A percentile compares a stretch with the other conserved stretches of the same genome.
Evolutionary conservation across 2,888 invertebrate species (phyloP).

Genomic region (Diaperis boleti): DNA sequence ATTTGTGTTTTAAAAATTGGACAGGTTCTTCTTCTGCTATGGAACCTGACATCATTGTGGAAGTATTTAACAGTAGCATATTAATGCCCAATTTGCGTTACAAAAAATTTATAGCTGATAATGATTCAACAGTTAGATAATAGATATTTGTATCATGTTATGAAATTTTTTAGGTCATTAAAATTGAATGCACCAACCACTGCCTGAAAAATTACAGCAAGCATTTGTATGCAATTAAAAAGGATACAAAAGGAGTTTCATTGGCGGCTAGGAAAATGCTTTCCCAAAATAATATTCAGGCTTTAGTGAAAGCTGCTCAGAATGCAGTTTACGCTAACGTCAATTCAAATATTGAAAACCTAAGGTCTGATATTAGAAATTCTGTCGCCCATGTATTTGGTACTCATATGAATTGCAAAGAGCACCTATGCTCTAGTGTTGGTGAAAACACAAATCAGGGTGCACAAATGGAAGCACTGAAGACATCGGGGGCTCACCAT

Average conservation of each 20-base stretch:
- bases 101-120: too few relatives aligned
- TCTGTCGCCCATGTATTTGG: conserved; percentile 8
- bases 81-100: not conserved
- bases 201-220: conserved; percentile 47
- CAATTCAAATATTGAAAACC: not conserved
- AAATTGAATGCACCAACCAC: conserved; percentile 44
- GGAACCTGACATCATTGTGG: not conserved
- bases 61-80: not conserved
- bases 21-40: too few relatives aligned
- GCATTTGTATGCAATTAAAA: conserved; percentile 37
- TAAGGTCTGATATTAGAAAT: not conserved
- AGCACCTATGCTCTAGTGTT: not conserved
- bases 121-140: too few relatives aligned
- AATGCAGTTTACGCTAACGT: conserved; percentile 11
- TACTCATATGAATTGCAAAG: conserved; percentile 3
- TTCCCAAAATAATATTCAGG: not conserved
- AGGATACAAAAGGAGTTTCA: conserved; percentile 28
- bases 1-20: not conserved
- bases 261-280: not conserved
- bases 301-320: not conserved
- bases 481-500: not conserved
- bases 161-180: conserved; percentile 1
- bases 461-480: too few relatives aligned
- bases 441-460: too few relatives aligned
- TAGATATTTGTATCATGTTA: not conserved